Percentiles rank a stretch among this genome's conserved stretches.
phyloP scores from a whole-genome alignment of 2,113 vertebrate genomes.

The Butastur rufipennis region DNA sequence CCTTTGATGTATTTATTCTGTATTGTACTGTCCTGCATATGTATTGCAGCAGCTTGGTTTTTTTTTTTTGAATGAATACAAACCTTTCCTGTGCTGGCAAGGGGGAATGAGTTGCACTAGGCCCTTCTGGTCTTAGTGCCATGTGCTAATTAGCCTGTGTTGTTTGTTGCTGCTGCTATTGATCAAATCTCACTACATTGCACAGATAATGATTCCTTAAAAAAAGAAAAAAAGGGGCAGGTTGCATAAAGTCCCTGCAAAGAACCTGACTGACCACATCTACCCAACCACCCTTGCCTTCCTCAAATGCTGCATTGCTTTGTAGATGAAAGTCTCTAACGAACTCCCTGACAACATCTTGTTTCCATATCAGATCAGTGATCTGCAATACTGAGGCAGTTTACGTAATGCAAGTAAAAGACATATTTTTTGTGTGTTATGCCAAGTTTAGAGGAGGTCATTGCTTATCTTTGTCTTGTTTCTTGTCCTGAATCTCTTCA shows the following conservation, averaged over 20 bases:
- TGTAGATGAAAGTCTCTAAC: background rate
- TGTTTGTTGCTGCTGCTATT: background rate
- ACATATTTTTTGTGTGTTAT: background rate
- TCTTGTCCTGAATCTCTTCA: background rate
- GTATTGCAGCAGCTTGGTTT: background rate
- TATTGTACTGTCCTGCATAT: background rate
- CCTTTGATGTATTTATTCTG: background rate
- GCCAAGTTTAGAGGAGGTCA: background rate
- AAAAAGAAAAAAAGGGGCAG: background rate
- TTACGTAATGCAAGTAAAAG: background rate
- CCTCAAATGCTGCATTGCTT: background rate
- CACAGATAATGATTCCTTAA: background rate
- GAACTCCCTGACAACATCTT: too few relatives aligned
- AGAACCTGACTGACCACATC: background rate
- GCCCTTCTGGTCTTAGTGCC: background rate
- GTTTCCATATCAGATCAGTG: background rate
- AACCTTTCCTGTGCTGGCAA: background rate
- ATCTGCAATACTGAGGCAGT: background rate
- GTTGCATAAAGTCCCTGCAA: background rate
- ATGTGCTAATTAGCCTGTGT: background rate
- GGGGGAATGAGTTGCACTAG: background rate
- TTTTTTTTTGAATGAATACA: background rate
- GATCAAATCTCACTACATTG: background rate
- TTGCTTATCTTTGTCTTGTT: background rate
- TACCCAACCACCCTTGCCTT: accelerated